phyloP scores from a whole-genome alignment of 2,113 vertebrate genomes.

The Ursus arctos region DNA sequence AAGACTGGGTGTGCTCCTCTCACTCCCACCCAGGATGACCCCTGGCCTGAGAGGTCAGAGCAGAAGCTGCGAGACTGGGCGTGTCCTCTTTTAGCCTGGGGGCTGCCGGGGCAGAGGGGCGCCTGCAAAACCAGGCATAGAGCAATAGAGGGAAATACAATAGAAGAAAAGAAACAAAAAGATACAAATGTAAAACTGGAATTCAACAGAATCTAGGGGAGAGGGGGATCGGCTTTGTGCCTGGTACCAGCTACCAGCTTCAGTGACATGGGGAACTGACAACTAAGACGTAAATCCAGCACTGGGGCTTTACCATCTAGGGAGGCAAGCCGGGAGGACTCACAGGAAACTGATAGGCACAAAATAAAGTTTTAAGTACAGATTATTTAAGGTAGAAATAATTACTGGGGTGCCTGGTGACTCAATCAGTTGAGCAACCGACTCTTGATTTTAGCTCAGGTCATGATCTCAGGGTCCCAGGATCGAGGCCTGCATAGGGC shows the following conservation, averaged over 20 bases:
- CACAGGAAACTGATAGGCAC: not conserved
- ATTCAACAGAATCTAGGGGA: not conserved
- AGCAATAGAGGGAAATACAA: not conserved
- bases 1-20: not conserved
- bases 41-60: not conserved
- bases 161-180: not conserved
- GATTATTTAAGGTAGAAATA: not conserved
- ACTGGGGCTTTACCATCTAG: not conserved
- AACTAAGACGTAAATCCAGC: not conserved
- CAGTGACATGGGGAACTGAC: not conserved
- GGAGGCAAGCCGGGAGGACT: not conserved
- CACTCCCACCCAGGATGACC: not conserved
- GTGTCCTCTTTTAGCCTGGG: not conserved
- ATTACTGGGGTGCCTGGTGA: not conserved
- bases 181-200: not conserved
- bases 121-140: not conserved
- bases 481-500: not conserved
- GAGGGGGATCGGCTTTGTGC: accelerated
- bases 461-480: not conserved
- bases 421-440: not conserved
- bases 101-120: not conserved
- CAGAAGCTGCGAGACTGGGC: not conserved
- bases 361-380: not conserved
- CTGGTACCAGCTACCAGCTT: too few relatives aligned
- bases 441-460: not conserved